Evolutionary conservation across 2,113 vertebrate species (phyloP).

Genomic region (Siphamia tubifer): DNA sequence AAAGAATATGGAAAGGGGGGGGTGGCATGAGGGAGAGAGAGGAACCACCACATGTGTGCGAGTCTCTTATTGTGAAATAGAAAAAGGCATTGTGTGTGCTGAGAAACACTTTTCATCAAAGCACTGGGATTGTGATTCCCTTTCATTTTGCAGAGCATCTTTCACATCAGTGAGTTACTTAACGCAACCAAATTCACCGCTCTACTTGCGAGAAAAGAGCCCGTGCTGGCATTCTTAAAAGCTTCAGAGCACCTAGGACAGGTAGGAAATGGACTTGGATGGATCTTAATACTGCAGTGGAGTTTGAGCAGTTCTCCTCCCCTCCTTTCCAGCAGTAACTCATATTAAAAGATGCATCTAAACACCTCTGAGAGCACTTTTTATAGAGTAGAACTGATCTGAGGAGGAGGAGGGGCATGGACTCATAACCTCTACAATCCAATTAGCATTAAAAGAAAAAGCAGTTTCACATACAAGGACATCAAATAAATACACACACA

Average conservation of each 20-base stretch:
- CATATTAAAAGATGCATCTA: conserved; percentile 8
- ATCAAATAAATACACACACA: too few species aligned
- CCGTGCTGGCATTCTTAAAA: conserved; percentile 18
- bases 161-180: conserved; percentile 36
- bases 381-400: neutral
- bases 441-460: too few species aligned
- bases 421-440: too few species aligned
- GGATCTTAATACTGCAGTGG: neutral
- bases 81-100: conserved; percentile 11
- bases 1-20: neutral
- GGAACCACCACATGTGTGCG: conserved; percentile 4
- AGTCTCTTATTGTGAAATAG: neutral
- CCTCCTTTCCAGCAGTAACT: neutral
- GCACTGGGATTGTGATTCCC: neutral
- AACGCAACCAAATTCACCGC: conserved; percentile 7
- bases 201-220: neutral
- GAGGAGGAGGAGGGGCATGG: too few species aligned
- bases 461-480: too few species aligned
- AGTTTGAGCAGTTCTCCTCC: conserved; percentile 13
- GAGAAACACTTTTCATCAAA: conserved; percentile 35
- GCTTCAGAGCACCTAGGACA: conserved; percentile 28
- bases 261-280: conserved; percentile 18
- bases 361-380: too few species aligned
- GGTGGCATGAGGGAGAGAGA: too few species aligned
- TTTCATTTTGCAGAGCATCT: conserved; percentile 26